phyloP scores from a whole-genome alignment of 2,888 invertebrate species.

The Cephus sareptanus region DNA sequence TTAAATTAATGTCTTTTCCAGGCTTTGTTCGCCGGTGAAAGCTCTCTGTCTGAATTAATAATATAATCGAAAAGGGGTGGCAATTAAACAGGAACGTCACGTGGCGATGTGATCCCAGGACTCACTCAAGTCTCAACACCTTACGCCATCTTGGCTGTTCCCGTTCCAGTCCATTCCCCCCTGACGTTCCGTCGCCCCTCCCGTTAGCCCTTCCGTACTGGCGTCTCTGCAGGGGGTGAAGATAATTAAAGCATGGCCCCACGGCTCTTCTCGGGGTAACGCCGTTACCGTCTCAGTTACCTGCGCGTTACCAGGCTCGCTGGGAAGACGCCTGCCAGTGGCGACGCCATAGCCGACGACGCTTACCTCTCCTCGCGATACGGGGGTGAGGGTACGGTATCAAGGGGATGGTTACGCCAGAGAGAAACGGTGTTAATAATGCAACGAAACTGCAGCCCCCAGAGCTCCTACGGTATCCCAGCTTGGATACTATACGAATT shows the following conservation, averaged over 20 bases:
- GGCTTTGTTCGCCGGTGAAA: constrained; percentile 4
- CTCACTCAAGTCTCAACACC: too few relatives aligned
- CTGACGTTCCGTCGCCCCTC: too few relatives aligned
- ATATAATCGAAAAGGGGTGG: constrained; percentile 45
- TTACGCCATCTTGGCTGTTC: too few relatives aligned
- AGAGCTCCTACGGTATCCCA: constrained; percentile 9
- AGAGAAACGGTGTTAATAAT: constrained; percentile 21
- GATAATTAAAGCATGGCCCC: constrained; percentile 47
- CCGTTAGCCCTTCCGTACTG: constrained; percentile 3
- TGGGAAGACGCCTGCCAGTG: not conserved
- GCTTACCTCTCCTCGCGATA: constrained; percentile 5
- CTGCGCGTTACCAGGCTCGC: constrained; percentile 39
- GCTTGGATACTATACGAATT: constrained; percentile 10
- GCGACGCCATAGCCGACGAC: constrained; percentile 3
- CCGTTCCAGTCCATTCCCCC: too few relatives aligned
- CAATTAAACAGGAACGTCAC: constrained; percentile 49
- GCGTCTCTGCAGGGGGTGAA: constrained; percentile 30
- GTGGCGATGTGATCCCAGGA: constrained; percentile 35
- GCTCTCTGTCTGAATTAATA: constrained; percentile 43
- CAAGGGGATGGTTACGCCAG: constrained; percentile 5
- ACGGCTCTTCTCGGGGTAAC: constrained; percentile 22
- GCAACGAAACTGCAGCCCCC: constrained; percentile 13
- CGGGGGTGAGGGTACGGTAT: not conserved
- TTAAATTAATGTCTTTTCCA: too few relatives aligned
- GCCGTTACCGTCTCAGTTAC: constrained; percentile 40